Conservation (phyloP, 2,888 invertebrate genomes). For the Phortica magna region DNA sequence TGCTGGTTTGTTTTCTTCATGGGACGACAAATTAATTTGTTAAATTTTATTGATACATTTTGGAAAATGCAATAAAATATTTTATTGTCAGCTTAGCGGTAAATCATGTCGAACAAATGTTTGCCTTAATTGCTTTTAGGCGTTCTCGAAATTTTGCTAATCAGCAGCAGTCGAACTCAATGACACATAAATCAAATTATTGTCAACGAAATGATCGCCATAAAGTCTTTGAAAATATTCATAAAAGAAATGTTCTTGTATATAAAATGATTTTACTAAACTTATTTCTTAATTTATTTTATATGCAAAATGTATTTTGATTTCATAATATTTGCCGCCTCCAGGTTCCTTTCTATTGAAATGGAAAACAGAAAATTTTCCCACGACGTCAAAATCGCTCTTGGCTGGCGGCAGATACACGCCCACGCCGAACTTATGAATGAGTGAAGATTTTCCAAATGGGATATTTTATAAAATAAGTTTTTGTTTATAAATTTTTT, state of each 20-base stretch:
- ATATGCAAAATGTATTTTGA: conserved; percentile 4
- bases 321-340: not conserved
- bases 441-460: not conserved
- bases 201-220: conserved; percentile 56
- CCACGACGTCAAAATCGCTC: not conserved
- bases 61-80: too few species aligned
- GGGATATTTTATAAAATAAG: not conserved
- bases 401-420: not conserved
- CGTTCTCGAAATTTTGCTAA: not conserved
- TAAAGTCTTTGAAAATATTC: conserved; percentile 38
- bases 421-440: not conserved
- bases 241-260: not conserved
- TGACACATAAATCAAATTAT: conserved; percentile 30
- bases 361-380: not conserved
- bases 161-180: not conserved
- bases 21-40: too few species aligned
- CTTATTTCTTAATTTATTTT: conserved; percentile 7
- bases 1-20: too few species aligned
- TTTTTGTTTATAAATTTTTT: not conserved
- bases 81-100: too few species aligned
- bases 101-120: too few species aligned
- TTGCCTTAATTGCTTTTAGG: not conserved
- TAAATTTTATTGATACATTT: too few species aligned
- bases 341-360: not conserved
- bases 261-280: not conserved